phyloP scores from a whole-genome alignment of 2,888 invertebrate species.

The Phengaris arion region DNA sequence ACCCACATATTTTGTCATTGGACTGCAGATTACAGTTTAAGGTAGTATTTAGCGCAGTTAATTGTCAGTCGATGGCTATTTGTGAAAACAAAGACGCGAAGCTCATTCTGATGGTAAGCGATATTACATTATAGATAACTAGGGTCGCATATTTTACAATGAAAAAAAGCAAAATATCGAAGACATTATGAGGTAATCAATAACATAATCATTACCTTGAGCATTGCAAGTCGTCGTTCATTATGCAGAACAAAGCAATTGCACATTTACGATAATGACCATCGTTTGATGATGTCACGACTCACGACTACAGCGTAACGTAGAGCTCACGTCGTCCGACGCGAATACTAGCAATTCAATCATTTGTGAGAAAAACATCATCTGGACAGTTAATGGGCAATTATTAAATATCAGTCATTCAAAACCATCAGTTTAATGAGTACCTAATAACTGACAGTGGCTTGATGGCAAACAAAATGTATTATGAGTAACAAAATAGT shows the following conservation, averaged over 20 bases:
- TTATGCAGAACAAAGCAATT: conserved; percentile 17
- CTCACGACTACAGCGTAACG: not conserved
- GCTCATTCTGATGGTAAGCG: not conserved
- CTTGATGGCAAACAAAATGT: too few relatives aligned
- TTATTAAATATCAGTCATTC: too few relatives aligned
- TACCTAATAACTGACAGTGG: too few relatives aligned
- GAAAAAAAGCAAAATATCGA: not conserved
- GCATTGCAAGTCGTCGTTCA: conserved; percentile 10
- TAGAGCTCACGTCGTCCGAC: not conserved
- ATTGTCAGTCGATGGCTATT: not conserved
- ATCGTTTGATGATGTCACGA: conserved; percentile 12
- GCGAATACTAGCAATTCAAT: not conserved
- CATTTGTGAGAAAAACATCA: not conserved
- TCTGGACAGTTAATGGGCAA: too few relatives aligned
- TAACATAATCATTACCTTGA: not conserved
- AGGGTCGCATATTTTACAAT: not conserved
- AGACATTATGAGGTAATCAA: not conserved
- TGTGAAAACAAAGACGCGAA: not conserved
- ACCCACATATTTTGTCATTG: not conserved
- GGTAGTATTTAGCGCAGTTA: too few relatives aligned
- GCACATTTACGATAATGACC: conserved; percentile 10
- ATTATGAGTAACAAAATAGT: too few relatives aligned
- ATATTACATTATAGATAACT: not conserved
- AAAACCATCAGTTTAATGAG: too few relatives aligned
- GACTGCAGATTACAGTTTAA: not conserved